phyloP scores from a whole-genome alignment of 2,888 invertebrate genomes.

The Pristionchus japonicus region DNA sequence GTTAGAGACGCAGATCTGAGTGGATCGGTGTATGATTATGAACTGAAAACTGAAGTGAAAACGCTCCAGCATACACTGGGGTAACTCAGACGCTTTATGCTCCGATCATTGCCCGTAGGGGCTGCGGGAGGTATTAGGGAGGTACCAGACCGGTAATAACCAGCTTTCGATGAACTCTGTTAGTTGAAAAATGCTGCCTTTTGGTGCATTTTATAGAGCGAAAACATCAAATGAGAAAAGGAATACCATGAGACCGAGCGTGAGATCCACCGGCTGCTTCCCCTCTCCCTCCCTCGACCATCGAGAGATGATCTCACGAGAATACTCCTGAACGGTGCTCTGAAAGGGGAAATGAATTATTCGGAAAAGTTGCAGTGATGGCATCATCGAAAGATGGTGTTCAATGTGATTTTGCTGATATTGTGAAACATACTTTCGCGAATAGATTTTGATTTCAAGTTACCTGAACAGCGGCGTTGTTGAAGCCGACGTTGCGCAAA shows the following conservation, averaged over 20 bases:
- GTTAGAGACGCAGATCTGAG: not conserved
- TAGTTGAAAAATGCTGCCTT: no score
- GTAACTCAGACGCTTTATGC: no score
- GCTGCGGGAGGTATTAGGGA: no score
- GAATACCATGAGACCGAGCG: not conserved
- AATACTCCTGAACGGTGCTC: not conserved
- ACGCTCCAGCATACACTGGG: no score
- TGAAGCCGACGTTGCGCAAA: not conserved
- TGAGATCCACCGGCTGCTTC: not conserved
- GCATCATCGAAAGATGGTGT: no score
- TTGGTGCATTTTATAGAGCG: not conserved
- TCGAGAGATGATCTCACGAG: not conserved
- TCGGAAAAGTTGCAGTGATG: no score
- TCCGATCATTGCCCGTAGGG: no score
- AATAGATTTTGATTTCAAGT: not conserved
- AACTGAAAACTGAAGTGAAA: no score
- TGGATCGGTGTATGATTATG: not conserved
- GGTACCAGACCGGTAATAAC: no score
- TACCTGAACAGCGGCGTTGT: not conserved
- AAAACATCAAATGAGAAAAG: not conserved
- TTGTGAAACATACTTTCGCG: not conserved
- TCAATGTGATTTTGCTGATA: no score
- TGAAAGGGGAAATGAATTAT: no score
- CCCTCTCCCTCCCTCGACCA: not conserved
- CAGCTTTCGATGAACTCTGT: no score